Conservation (phyloP, 92 coral and sea anemone genomes). For the Epizoanthus fatuus region DNA sequence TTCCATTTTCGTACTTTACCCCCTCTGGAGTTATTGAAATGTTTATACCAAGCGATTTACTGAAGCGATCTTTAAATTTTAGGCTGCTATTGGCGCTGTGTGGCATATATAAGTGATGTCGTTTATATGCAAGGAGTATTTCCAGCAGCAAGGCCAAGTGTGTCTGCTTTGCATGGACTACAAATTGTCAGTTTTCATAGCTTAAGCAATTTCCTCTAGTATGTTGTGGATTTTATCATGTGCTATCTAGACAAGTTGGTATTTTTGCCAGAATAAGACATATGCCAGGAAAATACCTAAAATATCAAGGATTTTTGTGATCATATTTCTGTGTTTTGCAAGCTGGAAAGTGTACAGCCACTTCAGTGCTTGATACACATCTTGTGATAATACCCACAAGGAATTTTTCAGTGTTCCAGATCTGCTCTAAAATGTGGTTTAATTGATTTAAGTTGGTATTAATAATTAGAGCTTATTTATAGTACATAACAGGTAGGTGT, state of each 20-base stretch:
- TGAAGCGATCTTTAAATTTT: background rate
- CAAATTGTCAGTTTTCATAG: constrained; percentile 15
- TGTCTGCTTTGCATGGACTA: background rate
- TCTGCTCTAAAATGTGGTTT: too few relatives aligned
- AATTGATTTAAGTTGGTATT: too few relatives aligned
- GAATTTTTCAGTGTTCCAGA: too few relatives aligned
- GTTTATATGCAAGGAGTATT: too few relatives aligned
- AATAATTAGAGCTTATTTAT: too few relatives aligned
- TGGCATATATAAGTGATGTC: background rate
- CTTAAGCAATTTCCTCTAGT: constrained; percentile 5
- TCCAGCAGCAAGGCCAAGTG: too few relatives aligned
- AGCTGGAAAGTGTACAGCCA: background rate
- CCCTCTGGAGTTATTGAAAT: constrained; percentile 22
- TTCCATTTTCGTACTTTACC: constrained; percentile 28
- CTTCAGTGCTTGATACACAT: too few relatives aligned
- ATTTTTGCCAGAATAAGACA: constrained; percentile 11
- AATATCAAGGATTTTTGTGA: constrained; percentile 22
- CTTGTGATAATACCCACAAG: too few relatives aligned
- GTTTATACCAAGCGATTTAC: background rate
- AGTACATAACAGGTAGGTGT: too few relatives aligned
- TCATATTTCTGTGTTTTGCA: background rate
- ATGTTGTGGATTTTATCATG: constrained; percentile 35
- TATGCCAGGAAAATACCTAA: constrained; percentile 29
- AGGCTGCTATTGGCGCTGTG: background rate
- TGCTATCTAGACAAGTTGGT: constrained; percentile 31